A percentile compares a stretch with the other conserved stretches of the same genome.
Conservation (phyloP, 2,888 invertebrate species). For the Lomographa bimaculata region DNA sequence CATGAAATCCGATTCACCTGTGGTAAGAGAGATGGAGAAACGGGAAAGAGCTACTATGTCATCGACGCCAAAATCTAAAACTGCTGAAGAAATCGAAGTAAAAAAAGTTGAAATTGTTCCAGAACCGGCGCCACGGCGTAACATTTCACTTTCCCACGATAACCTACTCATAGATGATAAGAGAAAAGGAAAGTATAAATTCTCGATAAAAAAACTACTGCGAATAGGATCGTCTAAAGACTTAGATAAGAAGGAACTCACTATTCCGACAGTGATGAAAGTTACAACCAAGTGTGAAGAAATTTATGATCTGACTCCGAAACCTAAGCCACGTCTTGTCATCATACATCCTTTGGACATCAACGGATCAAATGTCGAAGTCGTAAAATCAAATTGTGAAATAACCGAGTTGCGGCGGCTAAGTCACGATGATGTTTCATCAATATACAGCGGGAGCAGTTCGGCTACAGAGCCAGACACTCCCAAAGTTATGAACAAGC, state of each 20-base stretch:
- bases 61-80: constrained; percentile 52
- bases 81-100: constrained; percentile 59
- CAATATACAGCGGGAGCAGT: constrained; percentile 73
- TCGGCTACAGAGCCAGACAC: constrained; percentile 64
- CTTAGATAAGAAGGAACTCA: constrained; percentile 82
- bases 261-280: constrained; percentile 67
- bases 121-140: constrained; percentile 87
- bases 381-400: constrained; percentile 84
- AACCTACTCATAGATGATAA: constrained; percentile 85
- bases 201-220: constrained; percentile 92
- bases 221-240: constrained; percentile 91
- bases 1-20: constrained; percentile 86
- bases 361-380: constrained; percentile 91
- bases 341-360: constrained; percentile 95
- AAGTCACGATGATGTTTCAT: constrained; percentile 82
- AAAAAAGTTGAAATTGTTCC: constrained; percentile 70
- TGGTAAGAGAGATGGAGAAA: constrained; percentile 89
- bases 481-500: constrained; percentile 80
- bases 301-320: constrained; percentile 80
- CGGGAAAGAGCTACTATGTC: constrained; percentile 85
- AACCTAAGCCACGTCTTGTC: constrained; percentile 89
- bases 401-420: constrained; percentile 63
- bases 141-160: constrained; percentile 90
- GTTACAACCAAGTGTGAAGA: constrained; percentile 81
- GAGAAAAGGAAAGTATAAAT: constrained; percentile 88